Conservation (phyloP, 2,888 invertebrate species). For the Plutella xylostella region DNA sequence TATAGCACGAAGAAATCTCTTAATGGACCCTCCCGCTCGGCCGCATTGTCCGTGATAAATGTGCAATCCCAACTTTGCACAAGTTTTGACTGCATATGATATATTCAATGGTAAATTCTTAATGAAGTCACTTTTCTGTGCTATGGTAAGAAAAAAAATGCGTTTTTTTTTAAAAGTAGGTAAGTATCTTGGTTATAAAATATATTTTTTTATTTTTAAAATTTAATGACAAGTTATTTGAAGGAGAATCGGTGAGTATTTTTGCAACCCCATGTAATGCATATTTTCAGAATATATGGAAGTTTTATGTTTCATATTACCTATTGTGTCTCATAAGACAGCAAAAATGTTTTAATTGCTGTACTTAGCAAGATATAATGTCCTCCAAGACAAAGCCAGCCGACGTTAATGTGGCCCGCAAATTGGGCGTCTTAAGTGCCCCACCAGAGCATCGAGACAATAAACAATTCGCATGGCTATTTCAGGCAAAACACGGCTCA, state of each 20-base stretch:
- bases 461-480: conserved; percentile 62
- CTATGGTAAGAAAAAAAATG: too few species aligned
- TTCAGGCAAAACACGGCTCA: conserved; percentile 60
- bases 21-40: conserved; percentile 63
- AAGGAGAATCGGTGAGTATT: too few species aligned
- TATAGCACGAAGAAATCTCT: conserved; percentile 67
- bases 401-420: conserved; percentile 52
- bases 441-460: conserved; percentile 35
- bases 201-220: too few species aligned
- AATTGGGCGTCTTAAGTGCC: conserved; percentile 63
- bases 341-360: conserved; percentile 53
- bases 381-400: conserved; percentile 45
- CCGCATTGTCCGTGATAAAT: conserved; percentile 53
- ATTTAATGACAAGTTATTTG: too few species aligned
- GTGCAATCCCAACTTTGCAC: conserved; percentile 66
- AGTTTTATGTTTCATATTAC: too few species aligned
- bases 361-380: conserved; percentile 55
- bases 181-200: too few species aligned
- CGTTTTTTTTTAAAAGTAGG: too few species aligned
- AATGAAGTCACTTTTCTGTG: too few species aligned
- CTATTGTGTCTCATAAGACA: too few species aligned
- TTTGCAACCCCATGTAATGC: too few species aligned
- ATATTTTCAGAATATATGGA: too few species aligned
- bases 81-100: conserved; percentile 63
- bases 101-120: conserved; percentile 48